These are phyloP conservation scores for Camptogramma bilineatum DNA, from an alignment of 2,888 invertebrate species.

Conservation along the genomic window DNA sequence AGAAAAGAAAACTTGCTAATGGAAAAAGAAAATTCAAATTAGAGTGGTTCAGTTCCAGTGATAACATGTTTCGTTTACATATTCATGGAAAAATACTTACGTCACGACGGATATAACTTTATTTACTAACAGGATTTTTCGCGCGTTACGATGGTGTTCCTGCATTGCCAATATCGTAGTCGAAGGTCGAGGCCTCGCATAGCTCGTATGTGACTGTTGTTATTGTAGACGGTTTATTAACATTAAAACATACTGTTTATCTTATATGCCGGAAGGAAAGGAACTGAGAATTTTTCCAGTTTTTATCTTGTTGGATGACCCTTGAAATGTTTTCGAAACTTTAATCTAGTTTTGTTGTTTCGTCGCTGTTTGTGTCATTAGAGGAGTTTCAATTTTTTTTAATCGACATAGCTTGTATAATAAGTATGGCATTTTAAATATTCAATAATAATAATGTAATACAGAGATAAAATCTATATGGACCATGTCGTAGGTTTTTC, in stretches of 20 bases:
- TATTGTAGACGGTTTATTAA: constrained; percentile 29
- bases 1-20: background rate
- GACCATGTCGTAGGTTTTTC: too few species aligned
- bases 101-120: constrained; percentile 2
- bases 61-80: constrained; percentile 1
- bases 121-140: constrained; percentile 18
- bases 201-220: constrained; percentile 36
- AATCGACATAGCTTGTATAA: background rate
- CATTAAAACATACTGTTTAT: constrained; percentile 28
- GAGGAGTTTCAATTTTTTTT: background rate
- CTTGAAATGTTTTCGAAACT: constrained; percentile 22
- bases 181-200: constrained; percentile 51
- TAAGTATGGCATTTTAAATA: background rate
- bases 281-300: constrained; percentile 24
- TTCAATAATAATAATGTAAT: too few species aligned
- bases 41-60: background rate
- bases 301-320: constrained; percentile 22
- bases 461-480: too few species aligned
- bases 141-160: constrained; percentile 15
- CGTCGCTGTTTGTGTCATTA: constrained; percentile 1
- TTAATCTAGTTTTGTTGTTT: constrained; percentile 16
- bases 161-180: constrained; percentile 26
- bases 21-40: background rate
- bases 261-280: constrained; percentile 42
- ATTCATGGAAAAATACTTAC: constrained; percentile 7